Base-by-base conservation (phyloP, 2,113 vertebrate genomes). In the Chloropsis cyanopogon region DNA sequence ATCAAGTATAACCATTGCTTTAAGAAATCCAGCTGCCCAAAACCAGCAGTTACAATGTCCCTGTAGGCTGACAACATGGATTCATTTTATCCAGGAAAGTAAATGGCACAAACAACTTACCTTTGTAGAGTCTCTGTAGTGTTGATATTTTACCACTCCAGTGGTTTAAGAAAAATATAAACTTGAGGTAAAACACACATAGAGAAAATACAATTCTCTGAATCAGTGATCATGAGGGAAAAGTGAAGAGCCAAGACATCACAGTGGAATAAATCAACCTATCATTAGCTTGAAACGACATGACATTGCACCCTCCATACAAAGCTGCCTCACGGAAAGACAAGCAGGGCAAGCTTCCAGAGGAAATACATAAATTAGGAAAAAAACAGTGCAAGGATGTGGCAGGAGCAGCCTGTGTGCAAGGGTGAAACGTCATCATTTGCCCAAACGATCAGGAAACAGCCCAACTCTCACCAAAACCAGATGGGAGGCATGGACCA, bases 71-170 rank as follows among this genome's bases (percentile, higher is more conserved):
- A 88, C 88, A 94, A 94, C 60, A 20, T 46, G 76, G 64, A 95
- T 82, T 83, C 37, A 86, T 83, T 86, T 88, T 44, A 47, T 44
- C 28, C 60, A 68, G 37, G 22, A 37, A 83, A 83, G 44, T 6
- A 73, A 82, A 56, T 35, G 22, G 56, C 52, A 78, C 71, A 77
- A 83, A 52, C 47, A 83, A 92, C 95, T 96, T 86, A 97, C 94
- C 96, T 92, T 76, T 33, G 10, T 26, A 57, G 44, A 66, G 61
- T 68, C 47, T 57, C 54, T 78, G 68, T 28, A 59, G 61, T 29
- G 16, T 60, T 75, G 90, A 28, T 8, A 84, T 84, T 96, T 86
- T 93, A 92, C 33, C 61, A 57, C 7, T 60, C 7, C 2, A 2
- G 29, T 33, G 14, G 11, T 73, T 81, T 83, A 49, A 14, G 42